A percentile compares a stretch with the other conserved stretches of the same genome.
Evolutionary conservation across 2,797 vertebrate genomes (phyloP).

Genomic region (Chromobotia macracanthus): DNA sequence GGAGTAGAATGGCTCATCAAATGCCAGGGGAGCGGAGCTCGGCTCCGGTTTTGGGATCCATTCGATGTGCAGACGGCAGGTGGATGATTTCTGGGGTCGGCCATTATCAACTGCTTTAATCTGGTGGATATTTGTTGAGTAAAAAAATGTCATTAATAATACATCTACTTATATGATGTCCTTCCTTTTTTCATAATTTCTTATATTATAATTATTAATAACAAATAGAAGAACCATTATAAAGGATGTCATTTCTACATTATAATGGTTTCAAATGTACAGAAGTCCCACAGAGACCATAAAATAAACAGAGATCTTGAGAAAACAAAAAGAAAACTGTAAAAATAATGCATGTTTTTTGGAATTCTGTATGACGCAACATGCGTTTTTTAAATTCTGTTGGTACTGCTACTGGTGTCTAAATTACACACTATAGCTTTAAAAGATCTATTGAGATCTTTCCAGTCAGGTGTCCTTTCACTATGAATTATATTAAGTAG

Average conservation of each 20-base stretch:
- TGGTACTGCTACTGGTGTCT: neutral
- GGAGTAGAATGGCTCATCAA: constrained; percentile 89
- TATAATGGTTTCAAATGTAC: neutral
- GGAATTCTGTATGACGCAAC: neutral
- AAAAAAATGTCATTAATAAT: neutral
- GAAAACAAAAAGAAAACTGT: neutral
- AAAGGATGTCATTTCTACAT: neutral
- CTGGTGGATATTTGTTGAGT: constrained; percentile 66
- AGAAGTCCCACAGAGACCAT: neutral
- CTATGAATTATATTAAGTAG: constrained; percentile 43
- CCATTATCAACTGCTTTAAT: constrained; percentile 98
- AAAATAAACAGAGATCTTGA: neutral
- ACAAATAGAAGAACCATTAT: neutral
- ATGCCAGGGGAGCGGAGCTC: constrained; percentile 79
- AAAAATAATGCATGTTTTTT: neutral
- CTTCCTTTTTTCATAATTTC: neutral
- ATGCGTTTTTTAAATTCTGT: neutral
- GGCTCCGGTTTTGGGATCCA: constrained; percentile 91
- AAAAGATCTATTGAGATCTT: neutral
- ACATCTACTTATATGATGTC: neutral
- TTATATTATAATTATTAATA: neutral
- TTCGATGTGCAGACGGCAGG: constrained; percentile 92
- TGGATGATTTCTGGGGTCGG: constrained; percentile 93
- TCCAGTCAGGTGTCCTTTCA: neutral
- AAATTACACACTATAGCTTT: too few species aligned